phyloP scores from a whole-genome alignment of 2,797 vertebrate genomes.

The Spinibarbus caldwelli region DNA sequence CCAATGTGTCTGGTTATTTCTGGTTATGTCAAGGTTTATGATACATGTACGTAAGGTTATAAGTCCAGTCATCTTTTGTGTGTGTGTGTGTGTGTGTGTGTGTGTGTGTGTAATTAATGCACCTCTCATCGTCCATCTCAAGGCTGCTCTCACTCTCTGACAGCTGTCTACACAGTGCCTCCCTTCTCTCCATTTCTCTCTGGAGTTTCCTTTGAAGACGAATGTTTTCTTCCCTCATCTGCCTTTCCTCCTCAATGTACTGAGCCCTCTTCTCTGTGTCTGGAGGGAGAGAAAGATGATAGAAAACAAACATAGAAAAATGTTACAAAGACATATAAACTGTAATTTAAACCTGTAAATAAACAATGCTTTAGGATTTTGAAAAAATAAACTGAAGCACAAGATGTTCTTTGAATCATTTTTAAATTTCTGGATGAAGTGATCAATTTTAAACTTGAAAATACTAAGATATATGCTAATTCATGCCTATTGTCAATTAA shows the following conservation, averaged over 20 bases:
- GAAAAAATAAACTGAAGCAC: neutral
- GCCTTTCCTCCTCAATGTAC: conserved; percentile 97
- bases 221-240: conserved; percentile 98
- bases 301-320: too few relatives aligned
- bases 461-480: neutral
- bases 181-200: conserved; percentile 97
- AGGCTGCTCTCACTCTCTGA: conserved; percentile 99
- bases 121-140: conserved; percentile 99
- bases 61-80: neutral
- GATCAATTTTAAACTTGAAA: neutral
- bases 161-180: conserved; percentile 95
- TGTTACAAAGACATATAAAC: neutral
- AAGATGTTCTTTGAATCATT: neutral
- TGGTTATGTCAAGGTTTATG: neutral
- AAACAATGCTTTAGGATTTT: neutral
- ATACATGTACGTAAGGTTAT: neutral
- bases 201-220: conserved; percentile 97
- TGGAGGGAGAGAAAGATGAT: conserved; percentile 69
- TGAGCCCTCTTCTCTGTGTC: conserved; percentile 99
- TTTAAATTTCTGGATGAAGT: neutral
- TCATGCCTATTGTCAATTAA: neutral
- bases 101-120: conserved; percentile 21
- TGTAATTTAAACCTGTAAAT: neutral
- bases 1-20: neutral
- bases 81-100: too few relatives aligned